phyloP scores from a whole-genome alignment of 2,113 vertebrate genomes.

The Antidorcas marsupialis region DNA sequence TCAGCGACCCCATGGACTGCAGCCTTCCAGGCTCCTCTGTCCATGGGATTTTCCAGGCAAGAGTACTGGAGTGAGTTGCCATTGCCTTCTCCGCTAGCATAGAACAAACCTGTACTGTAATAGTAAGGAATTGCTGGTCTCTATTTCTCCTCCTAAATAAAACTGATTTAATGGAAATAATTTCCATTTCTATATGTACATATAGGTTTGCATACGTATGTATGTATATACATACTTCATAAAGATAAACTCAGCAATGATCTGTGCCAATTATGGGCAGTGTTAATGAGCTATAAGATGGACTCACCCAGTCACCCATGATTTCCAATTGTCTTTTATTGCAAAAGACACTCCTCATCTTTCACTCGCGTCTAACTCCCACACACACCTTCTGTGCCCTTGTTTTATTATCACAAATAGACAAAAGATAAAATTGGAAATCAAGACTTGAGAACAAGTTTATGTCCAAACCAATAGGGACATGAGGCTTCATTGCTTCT shows the following conservation, averaged over 20 bases:
- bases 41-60: no score
- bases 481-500: not conserved
- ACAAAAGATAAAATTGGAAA: slow-evolving; percentile 41
- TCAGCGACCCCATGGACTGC: no score
- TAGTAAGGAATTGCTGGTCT: not conserved
- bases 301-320: not conserved
- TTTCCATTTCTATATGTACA: not conserved
- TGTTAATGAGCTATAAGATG: slow-evolving; percentile 48
- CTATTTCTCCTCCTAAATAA: not conserved
- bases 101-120: not conserved
- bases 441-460: not conserved
- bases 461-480: not conserved
- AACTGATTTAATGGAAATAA: not conserved
- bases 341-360: slow-evolving; percentile 32
- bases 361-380: slow-evolving; percentile 29
- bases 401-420: slow-evolving; percentile 34
- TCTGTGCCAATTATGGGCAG: not conserved
- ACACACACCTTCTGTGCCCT: slow-evolving; percentile 51
- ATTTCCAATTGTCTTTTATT: slow-evolving; percentile 25
- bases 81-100: not conserved
- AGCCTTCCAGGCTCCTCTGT: no score
- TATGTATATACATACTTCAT: not conserved
- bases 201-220: not conserved
- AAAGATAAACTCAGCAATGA: not conserved
- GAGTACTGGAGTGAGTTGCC: no score